Evolutionary conservation across 2,113 vertebrate species (phyloP).

Genomic region (Ceuthmochares aereus): DNA sequence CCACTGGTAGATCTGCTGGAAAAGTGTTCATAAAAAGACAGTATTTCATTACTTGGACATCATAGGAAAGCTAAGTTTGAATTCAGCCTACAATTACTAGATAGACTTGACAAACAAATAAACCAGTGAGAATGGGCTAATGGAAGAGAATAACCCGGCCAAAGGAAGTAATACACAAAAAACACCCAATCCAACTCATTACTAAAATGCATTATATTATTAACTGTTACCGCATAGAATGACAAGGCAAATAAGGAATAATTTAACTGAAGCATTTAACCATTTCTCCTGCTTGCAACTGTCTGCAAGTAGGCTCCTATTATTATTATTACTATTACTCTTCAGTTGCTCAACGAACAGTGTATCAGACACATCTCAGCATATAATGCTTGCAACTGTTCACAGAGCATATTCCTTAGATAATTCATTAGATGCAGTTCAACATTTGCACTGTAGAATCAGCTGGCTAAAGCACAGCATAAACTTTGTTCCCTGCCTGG

Average conservation of each 20-base stretch:
- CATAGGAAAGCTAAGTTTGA: background rate
- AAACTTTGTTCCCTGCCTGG: conserved; percentile 36
- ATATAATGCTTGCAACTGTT: conserved; percentile 1
- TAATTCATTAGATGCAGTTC: conserved; percentile 9
- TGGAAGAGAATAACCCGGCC: conserved; percentile 38
- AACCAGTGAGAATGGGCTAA: conserved; percentile 34
- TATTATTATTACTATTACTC: conserved; percentile 48
- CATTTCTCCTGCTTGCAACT: conserved; percentile 44
- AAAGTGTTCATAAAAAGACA: background rate
- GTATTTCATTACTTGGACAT: background rate
- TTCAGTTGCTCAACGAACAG: conserved; percentile 36
- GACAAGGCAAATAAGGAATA: conserved; percentile 56
- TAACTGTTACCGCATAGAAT: conserved; percentile 43
- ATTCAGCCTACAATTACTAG: background rate
- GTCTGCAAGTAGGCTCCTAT: conserved; percentile 55
- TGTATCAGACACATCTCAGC: background rate
- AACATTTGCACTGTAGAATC: background rate
- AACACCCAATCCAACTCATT: background rate
- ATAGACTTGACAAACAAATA: conserved; percentile 17
- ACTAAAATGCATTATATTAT: conserved; percentile 55
- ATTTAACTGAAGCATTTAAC: conserved; percentile 60
- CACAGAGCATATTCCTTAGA: conserved; percentile 13
- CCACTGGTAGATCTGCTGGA: background rate
- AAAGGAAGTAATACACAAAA: conserved; percentile 31
- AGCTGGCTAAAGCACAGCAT: background rate